phyloP scores from a whole-genome alignment of 2,888 invertebrate genomes.

The Amblyteles armatorius region DNA sequence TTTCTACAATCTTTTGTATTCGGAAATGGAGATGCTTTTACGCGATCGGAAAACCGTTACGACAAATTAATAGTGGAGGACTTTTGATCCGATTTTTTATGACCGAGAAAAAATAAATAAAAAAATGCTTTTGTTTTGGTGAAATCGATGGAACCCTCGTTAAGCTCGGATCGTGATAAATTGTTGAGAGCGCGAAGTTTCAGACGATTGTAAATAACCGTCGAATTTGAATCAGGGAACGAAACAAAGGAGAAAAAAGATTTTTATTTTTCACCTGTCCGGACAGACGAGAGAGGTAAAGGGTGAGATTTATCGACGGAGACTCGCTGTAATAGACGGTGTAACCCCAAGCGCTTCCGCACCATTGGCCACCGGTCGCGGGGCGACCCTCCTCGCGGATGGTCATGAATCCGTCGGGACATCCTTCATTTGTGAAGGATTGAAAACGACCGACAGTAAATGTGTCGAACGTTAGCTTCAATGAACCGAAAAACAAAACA shows the following conservation, averaged over 20 bases:
- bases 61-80: too few relatives aligned
- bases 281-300: conserved; percentile 89
- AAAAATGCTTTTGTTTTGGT: too few relatives aligned
- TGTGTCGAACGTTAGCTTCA: conserved; percentile 93
- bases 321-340: conserved; percentile 95
- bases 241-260: not conserved
- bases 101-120: too few relatives aligned
- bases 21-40: too few relatives aligned
- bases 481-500: conserved; percentile 31
- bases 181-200: not conserved
- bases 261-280: conserved; percentile 87
- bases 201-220: not conserved
- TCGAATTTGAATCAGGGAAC: not conserved
- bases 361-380: conserved; percentile 92
- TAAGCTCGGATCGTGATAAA: not conserved
- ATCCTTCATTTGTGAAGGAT: conserved; percentile 91
- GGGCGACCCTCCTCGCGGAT: conserved; percentile 91
- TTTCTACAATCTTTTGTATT: too few relatives aligned
- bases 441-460: conserved; percentile 93
- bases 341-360: conserved; percentile 93
- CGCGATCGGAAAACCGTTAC: too few relatives aligned
- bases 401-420: conserved; percentile 93
- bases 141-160: not conserved
- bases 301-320: conserved; percentile 91
- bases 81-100: too few relatives aligned